Conservation (phyloP, 2,797 vertebrate species). For the Mormyrops boulengeri region DNA sequence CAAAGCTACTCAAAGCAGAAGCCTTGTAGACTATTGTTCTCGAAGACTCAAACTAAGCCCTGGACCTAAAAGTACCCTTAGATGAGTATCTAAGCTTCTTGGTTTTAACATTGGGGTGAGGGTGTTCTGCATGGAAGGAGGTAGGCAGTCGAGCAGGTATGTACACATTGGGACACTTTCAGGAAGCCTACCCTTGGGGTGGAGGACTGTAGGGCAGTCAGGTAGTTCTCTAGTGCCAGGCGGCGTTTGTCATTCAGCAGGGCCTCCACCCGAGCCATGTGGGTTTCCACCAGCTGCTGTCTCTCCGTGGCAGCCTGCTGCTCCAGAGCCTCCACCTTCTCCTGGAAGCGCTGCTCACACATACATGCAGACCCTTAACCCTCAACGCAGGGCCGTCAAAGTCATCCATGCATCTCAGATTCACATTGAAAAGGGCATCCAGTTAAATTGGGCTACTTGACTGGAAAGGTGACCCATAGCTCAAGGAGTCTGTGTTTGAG, state of each 20-base stretch:
- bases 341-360: slow-evolving; percentile 83
- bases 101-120: background rate
- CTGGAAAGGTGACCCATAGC: background rate
- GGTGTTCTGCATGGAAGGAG: background rate
- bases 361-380: background rate
- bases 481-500: background rate
- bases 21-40: background rate
- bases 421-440: background rate
- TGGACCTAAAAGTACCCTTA: background rate
- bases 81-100: background rate
- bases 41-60: background rate
- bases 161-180: background rate
- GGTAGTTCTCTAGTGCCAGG: slow-evolving; percentile 90
- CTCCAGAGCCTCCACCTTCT: slow-evolving; percentile 92
- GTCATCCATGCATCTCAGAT: background rate
- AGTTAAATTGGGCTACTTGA: background rate
- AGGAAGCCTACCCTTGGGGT: slow-evolving; percentile 69
- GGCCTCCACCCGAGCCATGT: slow-evolving; percentile 95
- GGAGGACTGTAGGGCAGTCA: slow-evolving; percentile 84
- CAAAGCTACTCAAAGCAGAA: background rate
- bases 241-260: slow-evolving; percentile 91
- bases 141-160: background rate
- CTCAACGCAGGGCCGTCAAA: background rate
- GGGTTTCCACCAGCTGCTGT: slow-evolving; percentile 93
- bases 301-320: slow-evolving; percentile 91